Conservation (phyloP, 2,113 vertebrate species). For the Etheostoma spectabile region DNA sequence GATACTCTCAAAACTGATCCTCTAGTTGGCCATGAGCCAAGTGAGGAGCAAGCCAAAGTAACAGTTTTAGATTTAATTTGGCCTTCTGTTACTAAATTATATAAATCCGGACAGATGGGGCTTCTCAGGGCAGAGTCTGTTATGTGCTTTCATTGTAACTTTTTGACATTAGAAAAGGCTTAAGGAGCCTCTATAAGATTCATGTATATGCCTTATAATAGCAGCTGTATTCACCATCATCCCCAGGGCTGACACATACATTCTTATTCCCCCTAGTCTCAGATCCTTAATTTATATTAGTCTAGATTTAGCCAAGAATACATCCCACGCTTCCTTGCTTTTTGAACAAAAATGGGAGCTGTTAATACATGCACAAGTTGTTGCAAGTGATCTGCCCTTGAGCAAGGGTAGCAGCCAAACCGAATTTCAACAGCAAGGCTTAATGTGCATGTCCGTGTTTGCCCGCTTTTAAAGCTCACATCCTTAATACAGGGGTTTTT, state of each 20-base stretch:
- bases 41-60: background rate
- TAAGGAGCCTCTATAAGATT: conserved; percentile 1
- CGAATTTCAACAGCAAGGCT: conserved; percentile 25
- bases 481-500: background rate
- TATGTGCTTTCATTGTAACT: conserved; percentile 5
- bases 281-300: conserved; percentile 22
- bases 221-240: conserved; percentile 13
- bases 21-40: background rate
- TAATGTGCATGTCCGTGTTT: background rate
- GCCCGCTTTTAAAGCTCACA: background rate
- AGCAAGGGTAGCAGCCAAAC: conserved; percentile 33
- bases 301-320: conserved; percentile 8
- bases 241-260: conserved; percentile 6
- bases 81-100: background rate
- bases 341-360: conserved; percentile 22
- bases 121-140: background rate
- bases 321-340: background rate
- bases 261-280: background rate
- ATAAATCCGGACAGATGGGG: background rate
- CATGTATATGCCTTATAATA: conserved; percentile 23
- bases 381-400: conserved; percentile 35
- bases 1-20: background rate
- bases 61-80: background rate
- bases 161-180: conserved; percentile 6
- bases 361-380: conserved; percentile 17